These are phyloP conservation scores for Grammomys surdaster DNA, from an alignment of 2,113 vertebrate species.

Conservation along the genomic window DNA sequence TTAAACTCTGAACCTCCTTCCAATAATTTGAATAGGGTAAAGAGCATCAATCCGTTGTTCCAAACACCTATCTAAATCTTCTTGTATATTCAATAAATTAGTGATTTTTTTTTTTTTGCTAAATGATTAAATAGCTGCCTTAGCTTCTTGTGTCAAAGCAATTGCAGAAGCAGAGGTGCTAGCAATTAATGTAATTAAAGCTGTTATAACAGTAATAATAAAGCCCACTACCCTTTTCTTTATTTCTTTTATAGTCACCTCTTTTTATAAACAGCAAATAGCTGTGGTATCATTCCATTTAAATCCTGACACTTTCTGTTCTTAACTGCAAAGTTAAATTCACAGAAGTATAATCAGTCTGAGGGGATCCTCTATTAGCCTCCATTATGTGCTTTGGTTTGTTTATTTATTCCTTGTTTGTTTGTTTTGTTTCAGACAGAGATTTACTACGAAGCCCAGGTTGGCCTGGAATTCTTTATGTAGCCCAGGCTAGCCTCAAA, in stretches of 20 bases:
- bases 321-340: background rate
- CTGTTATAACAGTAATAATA: no score
- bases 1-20: no score
- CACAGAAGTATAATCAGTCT: background rate
- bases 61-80: no score
- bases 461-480: background rate
- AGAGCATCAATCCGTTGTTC: no score
- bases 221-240: no score
- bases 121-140: no score
- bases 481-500: background rate
- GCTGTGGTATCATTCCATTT: background rate
- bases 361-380: background rate
- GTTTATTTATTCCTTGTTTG: background rate
- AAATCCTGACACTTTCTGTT: background rate
- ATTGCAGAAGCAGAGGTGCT: no score
- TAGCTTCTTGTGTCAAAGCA: no score
- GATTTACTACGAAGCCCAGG: background rate
- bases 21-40: no score
- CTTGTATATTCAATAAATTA: no score
- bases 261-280: background rate
- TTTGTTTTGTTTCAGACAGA: background rate
- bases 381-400: background rate
- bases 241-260: background rate
- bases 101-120: no score
- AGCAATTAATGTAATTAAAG: no score